A percentile compares a stretch with the other conserved stretches of the same genome.
Evolutionary conservation across 2,113 vertebrate species (phyloP).

Genomic region (Heterocephalus glaber): DNA sequence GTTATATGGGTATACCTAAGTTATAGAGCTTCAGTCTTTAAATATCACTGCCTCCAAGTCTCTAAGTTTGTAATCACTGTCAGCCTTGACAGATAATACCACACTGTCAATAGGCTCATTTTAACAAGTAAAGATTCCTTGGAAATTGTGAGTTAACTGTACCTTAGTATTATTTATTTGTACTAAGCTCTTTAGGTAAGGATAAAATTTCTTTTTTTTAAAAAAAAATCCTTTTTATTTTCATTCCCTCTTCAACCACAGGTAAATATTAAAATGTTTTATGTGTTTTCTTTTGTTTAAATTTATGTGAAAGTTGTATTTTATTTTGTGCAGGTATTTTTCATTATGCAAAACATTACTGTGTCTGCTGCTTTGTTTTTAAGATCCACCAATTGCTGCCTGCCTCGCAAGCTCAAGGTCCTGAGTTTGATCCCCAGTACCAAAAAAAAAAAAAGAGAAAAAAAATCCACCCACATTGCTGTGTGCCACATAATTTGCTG

Average conservation of each 20-base stretch:
- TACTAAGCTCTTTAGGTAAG: background rate
- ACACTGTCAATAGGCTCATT: background rate
- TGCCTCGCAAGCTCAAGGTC: no score
- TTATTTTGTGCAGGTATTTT: background rate
- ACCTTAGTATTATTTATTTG: background rate
- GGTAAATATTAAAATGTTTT: background rate
- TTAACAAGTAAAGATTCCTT: background rate
- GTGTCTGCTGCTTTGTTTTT: background rate
- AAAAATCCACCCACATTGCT: background rate
- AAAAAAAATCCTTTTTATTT: background rate
- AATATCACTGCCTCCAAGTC: background rate
- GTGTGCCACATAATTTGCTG: background rate
- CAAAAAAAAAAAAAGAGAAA: no score
- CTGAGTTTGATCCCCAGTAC: no score
- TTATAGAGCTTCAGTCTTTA: background rate
- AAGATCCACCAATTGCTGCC: background rate
- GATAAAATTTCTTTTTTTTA: background rate
- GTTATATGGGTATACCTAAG: background rate
- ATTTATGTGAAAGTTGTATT: slow-evolving; percentile 5
- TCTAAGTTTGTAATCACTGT: background rate
- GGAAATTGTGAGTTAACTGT: background rate
- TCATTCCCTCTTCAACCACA: background rate
- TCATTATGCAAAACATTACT: background rate
- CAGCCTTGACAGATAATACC: background rate
- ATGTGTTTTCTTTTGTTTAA: background rate